These are phyloP conservation scores for Steinernema khuongi DNA, from an alignment of 1,140 invertebrate species.

Conservation along the genomic window DNA sequence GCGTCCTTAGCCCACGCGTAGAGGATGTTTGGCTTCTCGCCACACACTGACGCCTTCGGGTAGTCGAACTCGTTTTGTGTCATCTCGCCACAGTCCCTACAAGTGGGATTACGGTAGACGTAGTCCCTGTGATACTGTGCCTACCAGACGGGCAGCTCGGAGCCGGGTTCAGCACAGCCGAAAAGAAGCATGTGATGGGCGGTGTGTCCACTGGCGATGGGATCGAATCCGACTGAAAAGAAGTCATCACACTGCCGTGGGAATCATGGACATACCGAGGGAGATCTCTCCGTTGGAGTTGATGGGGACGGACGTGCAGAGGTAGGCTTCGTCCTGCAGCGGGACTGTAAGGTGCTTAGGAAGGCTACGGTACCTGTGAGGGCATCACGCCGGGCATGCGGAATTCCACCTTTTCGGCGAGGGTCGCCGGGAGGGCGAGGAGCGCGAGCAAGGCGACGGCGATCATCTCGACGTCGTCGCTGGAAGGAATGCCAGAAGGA, in stretches of 20 bases:
- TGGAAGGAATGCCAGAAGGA: not conserved
- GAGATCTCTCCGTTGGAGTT: constrained; percentile 69
- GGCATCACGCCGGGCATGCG: constrained; percentile 36
- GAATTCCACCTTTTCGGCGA: constrained; percentile 22
- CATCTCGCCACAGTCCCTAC: constrained; percentile 88
- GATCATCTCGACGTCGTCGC: not conserved
- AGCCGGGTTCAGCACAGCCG: constrained; percentile 78
- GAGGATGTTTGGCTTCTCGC: constrained; percentile 68
- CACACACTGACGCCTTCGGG: constrained; percentile 52
- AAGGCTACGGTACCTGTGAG: constrained; percentile 22
- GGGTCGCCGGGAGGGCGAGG: not conserved
- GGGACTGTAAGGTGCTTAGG: not conserved
- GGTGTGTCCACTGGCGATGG: constrained; percentile 80
- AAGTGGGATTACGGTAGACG: constrained; percentile 20
- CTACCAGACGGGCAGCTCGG: constrained; percentile 73
- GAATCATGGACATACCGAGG: constrained; percentile 65
- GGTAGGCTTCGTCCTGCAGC: constrained; percentile 72
- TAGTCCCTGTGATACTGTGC: constrained; percentile 48
- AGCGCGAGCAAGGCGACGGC: constrained; percentile 4
- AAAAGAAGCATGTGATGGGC: constrained; percentile 95
- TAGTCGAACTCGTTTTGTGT: constrained; percentile 57
- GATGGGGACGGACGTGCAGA: constrained; percentile 76
- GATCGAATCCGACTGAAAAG: constrained; percentile 78
- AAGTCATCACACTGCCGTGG: constrained; percentile 8
- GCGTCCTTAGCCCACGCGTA: constrained; percentile 97